Evolutionary conservation across 2,797 vertebrate genomes (phyloP).

Genomic region (Megaceryle alcyon): DNA sequence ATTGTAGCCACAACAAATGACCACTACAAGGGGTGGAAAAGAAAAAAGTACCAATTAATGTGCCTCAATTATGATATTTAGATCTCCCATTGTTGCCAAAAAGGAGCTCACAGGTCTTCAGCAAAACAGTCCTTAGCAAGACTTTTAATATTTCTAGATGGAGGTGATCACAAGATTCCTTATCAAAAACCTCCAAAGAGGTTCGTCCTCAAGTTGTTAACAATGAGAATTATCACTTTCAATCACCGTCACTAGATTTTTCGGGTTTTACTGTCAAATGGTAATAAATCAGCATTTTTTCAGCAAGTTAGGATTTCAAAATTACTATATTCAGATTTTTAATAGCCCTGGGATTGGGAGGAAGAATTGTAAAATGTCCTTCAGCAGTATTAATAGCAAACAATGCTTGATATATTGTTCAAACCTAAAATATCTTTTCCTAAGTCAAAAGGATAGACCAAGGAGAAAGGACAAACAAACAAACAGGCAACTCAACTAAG

Average conservation of each 20-base stretch:
- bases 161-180: not conserved
- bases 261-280: not conserved
- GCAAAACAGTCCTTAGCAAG: not conserved
- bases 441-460: not conserved
- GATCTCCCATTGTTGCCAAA: not conserved
- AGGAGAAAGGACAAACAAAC: constrained; percentile 6
- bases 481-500: not conserved
- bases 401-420: not conserved
- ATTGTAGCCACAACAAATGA: constrained; percentile 93
- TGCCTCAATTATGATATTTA: not conserved
- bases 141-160: not conserved
- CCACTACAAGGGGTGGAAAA: constrained; percentile 81
- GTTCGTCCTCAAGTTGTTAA: not conserved
- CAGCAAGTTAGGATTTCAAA: not conserved
- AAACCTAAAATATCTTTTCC: not conserved
- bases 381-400: not conserved
- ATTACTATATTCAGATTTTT: not conserved
- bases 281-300: not conserved
- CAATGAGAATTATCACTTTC: not conserved
- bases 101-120: not conserved
- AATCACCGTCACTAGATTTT: not conserved
- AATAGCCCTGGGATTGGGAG: not conserved
- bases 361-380: not conserved
- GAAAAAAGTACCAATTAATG: not conserved
- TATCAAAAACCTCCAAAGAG: not conserved